Evolutionary conservation across 92 coral and sea anemone genomes (phyloP), one percentile per base, ranked within the genome.

Genomic region (Actinernus sp.): DNA sequence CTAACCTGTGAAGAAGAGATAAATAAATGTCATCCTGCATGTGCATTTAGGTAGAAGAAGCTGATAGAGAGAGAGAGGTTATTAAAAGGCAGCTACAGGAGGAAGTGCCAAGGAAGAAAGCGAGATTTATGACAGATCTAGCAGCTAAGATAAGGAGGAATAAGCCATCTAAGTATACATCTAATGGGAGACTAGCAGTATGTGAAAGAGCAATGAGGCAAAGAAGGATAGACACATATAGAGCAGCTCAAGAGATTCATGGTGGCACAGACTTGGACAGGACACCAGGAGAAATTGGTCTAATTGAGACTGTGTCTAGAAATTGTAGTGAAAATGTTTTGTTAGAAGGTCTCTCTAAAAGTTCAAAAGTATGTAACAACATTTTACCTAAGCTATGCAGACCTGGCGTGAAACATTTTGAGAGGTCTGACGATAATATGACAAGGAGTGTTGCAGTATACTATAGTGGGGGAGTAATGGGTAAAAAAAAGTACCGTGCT

Each of bases 391-490:
- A 41, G 49, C 14, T 41, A 41, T 22, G 54, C 63, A 52, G 71
- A 25, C 38, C 34, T 53, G 27, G 39, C 40, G 12, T 27, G 18
- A 14, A 23, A 3, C 32, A 20, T 20, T 81, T 26, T 63, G 81
- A 81, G 27, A 49, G 37, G 2, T 81, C 81, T 11, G 50, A 55
- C 37, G 58, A 32, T 16, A 81, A 81, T 55, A 71, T 81, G 68
- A 32, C 62, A 21, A 44, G 87, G 26, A 71, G 84, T 36, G 49
- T 75, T 24, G 76, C 89, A 0, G 77, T 67, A 0, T 82, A 82
- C 50, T 82, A 74, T 26, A 67, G 78, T 82, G 63, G 76, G 38
- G 89, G 89, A 26, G 82, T 83, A 25, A 83, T 83, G 83, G 89
- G 84, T 20, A 83, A 83, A 44, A 55, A 65, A n/a, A 83, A 75